Percentiles rank a stretch among this genome's conserved stretches.
phyloP scores from a whole-genome alignment of 2,113 vertebrate genomes.

The Lamprotornis superbus region DNA sequence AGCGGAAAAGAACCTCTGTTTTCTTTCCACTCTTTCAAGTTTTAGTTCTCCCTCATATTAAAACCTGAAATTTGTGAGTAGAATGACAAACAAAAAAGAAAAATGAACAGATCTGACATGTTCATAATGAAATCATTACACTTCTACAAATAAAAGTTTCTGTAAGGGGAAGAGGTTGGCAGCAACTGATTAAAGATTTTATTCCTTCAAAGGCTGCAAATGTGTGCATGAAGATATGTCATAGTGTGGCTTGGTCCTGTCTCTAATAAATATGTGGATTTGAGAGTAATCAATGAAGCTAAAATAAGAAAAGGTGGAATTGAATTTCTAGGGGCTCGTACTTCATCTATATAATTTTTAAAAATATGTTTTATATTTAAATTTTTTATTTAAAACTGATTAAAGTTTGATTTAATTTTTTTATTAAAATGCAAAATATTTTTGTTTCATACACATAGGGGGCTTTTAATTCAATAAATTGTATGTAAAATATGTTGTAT shows the following conservation, averaged over 20 bases:
- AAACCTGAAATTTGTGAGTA: not conserved
- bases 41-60: not conserved
- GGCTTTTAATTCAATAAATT: not conserved
- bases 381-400: not conserved
- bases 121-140: not conserved
- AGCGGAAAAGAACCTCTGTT: accelerated
- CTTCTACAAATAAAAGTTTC: not conserved
- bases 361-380: not conserved
- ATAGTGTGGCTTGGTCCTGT: not conserved
- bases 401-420: not conserved
- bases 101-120: not conserved
- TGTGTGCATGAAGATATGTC: not conserved
- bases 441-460: not conserved
- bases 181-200: not conserved
- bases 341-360: not conserved
- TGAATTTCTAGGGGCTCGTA: not conserved
- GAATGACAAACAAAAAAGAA: not conserved
- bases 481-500: not conserved
- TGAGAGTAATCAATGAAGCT: not conserved
- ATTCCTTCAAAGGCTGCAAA: not conserved
- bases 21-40: not conserved
- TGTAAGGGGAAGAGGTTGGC: not conserved
- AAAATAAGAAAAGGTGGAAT: not conserved
- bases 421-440: not conserved
- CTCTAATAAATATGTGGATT: not conserved